Evolutionary conservation across 2,113 vertebrate genomes (phyloP), one percentile per base, ranked within the genome.

Genomic region (Anoura caudifer): DNA sequence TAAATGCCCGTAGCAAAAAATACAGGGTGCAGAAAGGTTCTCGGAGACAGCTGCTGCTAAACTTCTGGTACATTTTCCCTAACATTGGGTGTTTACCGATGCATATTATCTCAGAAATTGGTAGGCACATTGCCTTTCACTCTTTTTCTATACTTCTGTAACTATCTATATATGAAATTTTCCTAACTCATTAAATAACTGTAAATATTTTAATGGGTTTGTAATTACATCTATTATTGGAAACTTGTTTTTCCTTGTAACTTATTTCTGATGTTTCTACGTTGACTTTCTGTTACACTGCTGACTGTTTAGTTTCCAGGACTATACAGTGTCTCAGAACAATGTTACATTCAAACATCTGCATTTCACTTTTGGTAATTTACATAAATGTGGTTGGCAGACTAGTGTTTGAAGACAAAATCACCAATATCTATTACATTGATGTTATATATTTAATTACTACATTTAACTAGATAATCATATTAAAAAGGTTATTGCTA

Each of bases 171-270:
- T 20, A 45, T 79, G 56, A 59, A 41, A 52, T 69, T 75, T 95
- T 87, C 47, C 80, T 85, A 84, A 67, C 15, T 96, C 59, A 52
- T 90, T 65, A 79, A 43, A 54, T 92, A 56, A 91, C 65, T 96
- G 84, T 73, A 94, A 87, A 45, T 33, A 41, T 73, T 81, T 59
- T 36, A 93, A 28, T 91, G 65, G 59, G 20, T 85, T 79, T 88
- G 22, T 93, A 82, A 88, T 77, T 96, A 28, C 4, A 72, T 54
- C 12, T 81, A 20, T 87, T 77, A 52, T 45, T 75, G 41, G 36
- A 90, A 75, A 54, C 43, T 61, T 82, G 28, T 36, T 87, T 92
- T 94, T 72, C 52, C 52, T 92, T 75, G 0, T 91, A 81, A 70
- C 67, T 85, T 56, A 63, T 80, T 84, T 31, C 20, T 94, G 19